Conservation (phyloP, 2,797 vertebrate species). For the Ciconia nigra region DNA sequence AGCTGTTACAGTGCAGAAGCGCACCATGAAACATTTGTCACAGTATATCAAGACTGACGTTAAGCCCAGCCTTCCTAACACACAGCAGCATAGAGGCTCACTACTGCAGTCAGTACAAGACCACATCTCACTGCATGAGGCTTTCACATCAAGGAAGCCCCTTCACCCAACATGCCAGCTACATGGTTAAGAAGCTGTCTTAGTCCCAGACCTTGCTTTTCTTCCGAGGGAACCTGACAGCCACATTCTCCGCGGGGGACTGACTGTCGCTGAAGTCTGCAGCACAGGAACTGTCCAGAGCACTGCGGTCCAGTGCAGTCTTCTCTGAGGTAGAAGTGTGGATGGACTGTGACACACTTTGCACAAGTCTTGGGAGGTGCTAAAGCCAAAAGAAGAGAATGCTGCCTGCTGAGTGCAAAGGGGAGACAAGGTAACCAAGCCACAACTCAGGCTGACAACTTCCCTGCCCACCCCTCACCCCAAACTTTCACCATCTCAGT, state of each 20-base stretch:
- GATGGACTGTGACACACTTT: constrained; percentile 43
- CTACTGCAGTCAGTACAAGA: neutral
- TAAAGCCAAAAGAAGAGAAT: constrained; percentile 26
- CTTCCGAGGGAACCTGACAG: constrained; percentile 66
- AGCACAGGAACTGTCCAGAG: constrained; percentile 85
- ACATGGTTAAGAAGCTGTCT: neutral
- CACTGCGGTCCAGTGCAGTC: constrained; percentile 35
- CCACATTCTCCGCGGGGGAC: constrained; percentile 72
- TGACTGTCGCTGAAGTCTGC: constrained; percentile 89
- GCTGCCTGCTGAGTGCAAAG: neutral
- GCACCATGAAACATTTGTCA: neutral
- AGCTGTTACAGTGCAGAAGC: neutral
- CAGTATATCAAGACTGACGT: neutral
- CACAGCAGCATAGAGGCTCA: neutral
- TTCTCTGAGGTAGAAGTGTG: constrained; percentile 63
- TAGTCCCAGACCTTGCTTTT: constrained; percentile 77
- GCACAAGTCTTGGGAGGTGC: constrained; percentile 51
- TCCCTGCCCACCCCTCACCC: neutral
- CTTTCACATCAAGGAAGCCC: fast-evolving
- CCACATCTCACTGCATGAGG: neutral
- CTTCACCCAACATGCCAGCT: neutral
- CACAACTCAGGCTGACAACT: neutral
- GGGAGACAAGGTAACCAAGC: neutral
- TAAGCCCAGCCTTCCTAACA: neutral
- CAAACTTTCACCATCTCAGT: neutral